These are phyloP conservation scores for Bos taurus DNA, from an alignment of 2,113 vertebrate genomes.

Conservation along the genomic window DNA sequence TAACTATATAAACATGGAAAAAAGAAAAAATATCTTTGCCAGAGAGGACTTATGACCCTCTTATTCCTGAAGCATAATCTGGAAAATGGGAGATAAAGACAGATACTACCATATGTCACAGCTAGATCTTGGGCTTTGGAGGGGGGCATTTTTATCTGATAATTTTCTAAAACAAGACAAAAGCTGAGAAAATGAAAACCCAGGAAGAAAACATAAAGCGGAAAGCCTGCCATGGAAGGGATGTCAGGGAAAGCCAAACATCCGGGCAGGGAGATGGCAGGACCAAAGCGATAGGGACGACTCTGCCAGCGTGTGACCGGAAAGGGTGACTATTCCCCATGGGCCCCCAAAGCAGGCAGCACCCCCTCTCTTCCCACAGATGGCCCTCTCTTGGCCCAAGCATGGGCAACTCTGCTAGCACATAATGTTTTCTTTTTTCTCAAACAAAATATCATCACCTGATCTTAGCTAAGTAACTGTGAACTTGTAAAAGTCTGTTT, in stretches of 20 bases:
- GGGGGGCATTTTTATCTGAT: background rate
- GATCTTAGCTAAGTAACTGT: conserved; percentile 76
- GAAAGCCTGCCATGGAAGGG: background rate
- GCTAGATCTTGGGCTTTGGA: background rate
- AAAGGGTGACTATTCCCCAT: background rate
- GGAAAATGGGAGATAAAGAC: background rate
- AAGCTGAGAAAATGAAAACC: background rate
- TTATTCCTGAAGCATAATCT: background rate
- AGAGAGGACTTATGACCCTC: background rate
- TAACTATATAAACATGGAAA: background rate
- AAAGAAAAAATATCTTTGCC: background rate
- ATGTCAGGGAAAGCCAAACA: background rate
- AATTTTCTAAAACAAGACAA: conserved; percentile 2
- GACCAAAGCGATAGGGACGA: background rate
- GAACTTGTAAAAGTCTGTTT: conserved; percentile 77
- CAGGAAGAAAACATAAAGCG: background rate
- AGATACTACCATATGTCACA: background rate
- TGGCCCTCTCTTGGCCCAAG: background rate
- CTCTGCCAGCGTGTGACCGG: fast-evolving
- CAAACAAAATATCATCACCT: conserved; percentile 77
- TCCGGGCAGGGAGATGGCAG: background rate
- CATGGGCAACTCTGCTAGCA: conserved; percentile 29
- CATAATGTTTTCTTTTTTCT: conserved; percentile 70
- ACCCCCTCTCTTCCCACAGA: background rate
- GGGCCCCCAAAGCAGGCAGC: background rate